A percentile compares a stretch with the other conserved stretches of the same genome.
Conservation (phyloP, 2,113 vertebrate species). For the Piprites chloris region DNA sequence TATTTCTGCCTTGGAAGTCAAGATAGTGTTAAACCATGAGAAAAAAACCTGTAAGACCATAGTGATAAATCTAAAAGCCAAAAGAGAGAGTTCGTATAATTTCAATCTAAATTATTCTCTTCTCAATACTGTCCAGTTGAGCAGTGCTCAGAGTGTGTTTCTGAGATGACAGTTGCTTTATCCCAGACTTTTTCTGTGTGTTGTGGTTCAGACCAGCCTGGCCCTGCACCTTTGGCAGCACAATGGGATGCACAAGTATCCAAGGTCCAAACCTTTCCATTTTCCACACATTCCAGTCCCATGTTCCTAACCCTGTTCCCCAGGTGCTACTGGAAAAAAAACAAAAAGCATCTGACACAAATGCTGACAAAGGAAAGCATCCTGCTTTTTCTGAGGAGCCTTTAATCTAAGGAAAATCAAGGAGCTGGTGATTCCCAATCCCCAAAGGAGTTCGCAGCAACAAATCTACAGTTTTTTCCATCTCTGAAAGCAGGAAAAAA, state of each 20-base stretch:
- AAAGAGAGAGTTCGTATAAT: background rate
- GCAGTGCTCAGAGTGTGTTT: background rate
- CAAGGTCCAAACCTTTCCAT: background rate
- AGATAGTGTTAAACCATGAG: background rate
- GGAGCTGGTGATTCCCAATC: background rate
- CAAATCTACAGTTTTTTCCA: accelerated
- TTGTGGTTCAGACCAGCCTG: background rate
- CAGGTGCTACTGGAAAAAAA: background rate
- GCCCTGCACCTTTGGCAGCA: accelerated
- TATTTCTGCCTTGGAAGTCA: background rate
- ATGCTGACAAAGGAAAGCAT: background rate
- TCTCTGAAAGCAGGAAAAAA: background rate
- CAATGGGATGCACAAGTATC: accelerated
- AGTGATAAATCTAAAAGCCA: background rate
- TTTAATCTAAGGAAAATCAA: background rate
- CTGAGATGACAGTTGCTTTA: background rate
- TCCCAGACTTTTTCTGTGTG: background rate
- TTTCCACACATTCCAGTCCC: background rate
- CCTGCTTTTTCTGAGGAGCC: background rate
- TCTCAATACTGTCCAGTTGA: background rate
- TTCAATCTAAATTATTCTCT: background rate
- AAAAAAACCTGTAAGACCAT: background rate
- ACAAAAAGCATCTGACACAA: background rate
- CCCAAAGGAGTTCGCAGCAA: background rate
- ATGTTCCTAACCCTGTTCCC: background rate